Evolutionary conservation across 2,888 invertebrate genomes (phyloP), one percentile per base, ranked within the genome.

Genomic region (Aporophyla lueneburgensis): DNA sequence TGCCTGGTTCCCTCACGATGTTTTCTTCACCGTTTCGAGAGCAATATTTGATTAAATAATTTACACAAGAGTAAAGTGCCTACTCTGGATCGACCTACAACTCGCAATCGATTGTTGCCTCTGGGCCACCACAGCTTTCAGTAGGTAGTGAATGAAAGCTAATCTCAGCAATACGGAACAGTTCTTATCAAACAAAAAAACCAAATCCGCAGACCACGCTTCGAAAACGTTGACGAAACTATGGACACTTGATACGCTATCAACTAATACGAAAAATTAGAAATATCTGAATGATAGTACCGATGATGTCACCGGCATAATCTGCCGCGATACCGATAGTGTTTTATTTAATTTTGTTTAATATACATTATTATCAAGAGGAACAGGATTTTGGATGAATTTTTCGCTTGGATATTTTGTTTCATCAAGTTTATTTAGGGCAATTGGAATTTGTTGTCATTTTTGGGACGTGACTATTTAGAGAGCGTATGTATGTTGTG

Each of bases 211-310:
- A 14, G 5, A 66, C n/a, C 73, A 68, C 54, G 56, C 54, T 9
- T 19, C 43, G n/a, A 63, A 10, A 33, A 2, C 46, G 46, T 58
- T 59, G 49, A 40, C 49, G 51, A 75, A 81, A 81, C 67, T 67
- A 53, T 19, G n/a, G 14, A 14, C 27, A 40, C 1, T 6, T 58
- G 85, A 81, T 81, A 81, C 7, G 46, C 14, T 83, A 82, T 82
- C 81, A 16, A 33, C 67, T 82, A 71, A 82, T 63, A 61, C 63
- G 77, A 82, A 76, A 65, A 71, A 71, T 86, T 75, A 86, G 67
- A 68, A 81, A 63, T 82, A 81, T 70, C 68, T 59, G 9, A 12
- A 5, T 43, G 85, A 81, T 85, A 74, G 12, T 14, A 6, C 12
- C 2, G 14, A n/a, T 81, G 81, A 86, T 67, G 70, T 81, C 81